Base-by-base conservation (phyloP, 2,888 invertebrate genomes). In the Spodoptera exigua region DNA sequence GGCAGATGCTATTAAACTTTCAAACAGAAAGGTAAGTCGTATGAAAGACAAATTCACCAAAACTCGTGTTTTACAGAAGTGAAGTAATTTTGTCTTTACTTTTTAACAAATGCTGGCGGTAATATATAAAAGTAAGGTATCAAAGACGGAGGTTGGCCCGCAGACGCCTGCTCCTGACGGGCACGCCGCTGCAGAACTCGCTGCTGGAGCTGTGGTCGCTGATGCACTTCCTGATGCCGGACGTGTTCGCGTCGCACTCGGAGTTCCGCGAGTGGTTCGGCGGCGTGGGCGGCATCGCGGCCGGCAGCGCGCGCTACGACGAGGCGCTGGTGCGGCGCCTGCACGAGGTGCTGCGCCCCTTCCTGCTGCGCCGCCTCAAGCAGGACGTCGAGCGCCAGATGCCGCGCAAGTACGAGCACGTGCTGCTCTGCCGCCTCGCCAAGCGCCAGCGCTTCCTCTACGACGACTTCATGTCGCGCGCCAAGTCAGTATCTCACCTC, bases 241-340 rank as follows among this genome's bases (percentile, higher is more conserved):
- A 97, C 89, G 98, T 99, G 76, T 99, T 99, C 95, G 98, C 98
- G 77, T 98, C 98, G 48, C 98, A 99, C 94, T 95, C 97, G 53
- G 99, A 99, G 92, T 99, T 98, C 89, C 98, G 99, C 89, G 99
- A 99, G 92, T 99, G 99, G 99, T 99, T 99, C 95, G 98, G 98
- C 60, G 99, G 99, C 41, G 97, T 99, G 70, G 98, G 98, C 59
- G 89, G 84, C 81, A 85, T 87, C 78, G 92, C 89, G 48, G 91
- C 81, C 61, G 84, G 84, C 78, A 78, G 83, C 68, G 76, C 78
- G 76, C 80, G 86, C 37, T 78, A 81, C 81, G 82, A 86, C 82
- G 91, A 89, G 72, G 88, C 86, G 80, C 88, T 87, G 27, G 84
- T 89, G 82, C 86, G 89, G 36, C 88, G 91, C 18, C 84, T 89